Evolutionary conservation across 1,140 invertebrate species (phyloP), one percentile per base, ranked within the genome.

Genomic region (Apolygus lucorum): DNA sequence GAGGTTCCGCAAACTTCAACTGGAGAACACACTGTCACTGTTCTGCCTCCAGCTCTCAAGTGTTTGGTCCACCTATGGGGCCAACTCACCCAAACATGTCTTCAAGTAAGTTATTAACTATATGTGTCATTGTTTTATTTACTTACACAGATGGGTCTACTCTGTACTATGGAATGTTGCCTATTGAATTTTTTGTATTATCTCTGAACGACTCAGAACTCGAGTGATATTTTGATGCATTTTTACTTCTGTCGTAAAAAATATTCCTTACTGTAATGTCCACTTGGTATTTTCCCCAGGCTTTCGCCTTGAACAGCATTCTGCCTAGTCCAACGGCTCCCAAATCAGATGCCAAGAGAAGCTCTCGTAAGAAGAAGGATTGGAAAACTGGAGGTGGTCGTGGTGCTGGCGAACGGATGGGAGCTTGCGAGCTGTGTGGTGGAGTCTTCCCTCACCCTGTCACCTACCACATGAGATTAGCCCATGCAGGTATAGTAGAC

Each of bases 401-500:
- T 8, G 52, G 66, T 25, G 76, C 71, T 11, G 76, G 77, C 71
- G 81, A 79, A 68, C 79, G 81, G 21, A 86, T 89, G 69, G 87
- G 87, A 2, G 77, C 84, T 28, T 98, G 95, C 78, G 95, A 98
- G 78, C 81, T 98, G 22, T 98, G 95, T 76, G 91, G 89, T 2
- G 80, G 79, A 22, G 81, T 87, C 64, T 86, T 88, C 75, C 85
- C 90, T 67, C 86, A 89, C 79, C 91, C 92, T 0, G 84, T 97
- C 0, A 95, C 92, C 0, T 91, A 92, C 73, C 95, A 98, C 78
- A 95, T 98, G 92, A 84, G 90, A 62, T 85, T 88, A 74, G 79
- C 85, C 52, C 95, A 98, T 82, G 63, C 68, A 63, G 70, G 70
- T 71, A 63, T 17, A n/a, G n/a, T n/a, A n/a, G 17, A n/a, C 1